Conservation (phyloP, 2,797 vertebrate species). For the Discoglossus pictus region DNA sequence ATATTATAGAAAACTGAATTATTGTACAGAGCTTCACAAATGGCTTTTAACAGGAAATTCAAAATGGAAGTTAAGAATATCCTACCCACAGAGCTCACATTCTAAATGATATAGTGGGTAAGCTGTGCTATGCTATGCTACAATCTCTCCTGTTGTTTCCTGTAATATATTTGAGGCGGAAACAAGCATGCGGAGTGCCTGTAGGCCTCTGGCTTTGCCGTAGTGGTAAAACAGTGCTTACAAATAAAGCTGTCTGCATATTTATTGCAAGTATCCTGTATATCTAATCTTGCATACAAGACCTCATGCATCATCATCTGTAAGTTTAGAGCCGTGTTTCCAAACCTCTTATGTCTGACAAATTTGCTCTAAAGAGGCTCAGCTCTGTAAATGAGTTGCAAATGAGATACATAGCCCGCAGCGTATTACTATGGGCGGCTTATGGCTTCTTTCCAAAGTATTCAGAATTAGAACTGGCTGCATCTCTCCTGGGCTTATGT, state of each 20-base stretch:
- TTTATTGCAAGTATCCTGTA: neutral
- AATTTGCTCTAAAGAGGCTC: slow-evolving; percentile 25
- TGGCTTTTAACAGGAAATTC: too few relatives aligned
- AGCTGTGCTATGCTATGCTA: too few relatives aligned
- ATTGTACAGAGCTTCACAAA: too few relatives aligned
- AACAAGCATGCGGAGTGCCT: neutral
- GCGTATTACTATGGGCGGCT: slow-evolving; percentile 25
- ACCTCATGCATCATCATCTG: neutral
- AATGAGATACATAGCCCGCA: slow-evolving; percentile 37
- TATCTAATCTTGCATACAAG: neutral
- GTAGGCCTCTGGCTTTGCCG: neutral
- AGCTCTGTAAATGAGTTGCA: slow-evolving; percentile 39
- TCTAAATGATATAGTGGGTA: too few relatives aligned
- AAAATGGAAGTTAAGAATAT: too few relatives aligned
- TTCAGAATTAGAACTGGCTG: slow-evolving; percentile 39
- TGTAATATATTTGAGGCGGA: neutral
- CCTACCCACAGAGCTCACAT: too few relatives aligned
- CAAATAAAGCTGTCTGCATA: neutral
- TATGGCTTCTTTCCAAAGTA: slow-evolving; percentile 39
- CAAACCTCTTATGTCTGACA: slow-evolving; percentile 7
- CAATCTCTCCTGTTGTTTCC: too few relatives aligned
- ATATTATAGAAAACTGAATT: too few relatives aligned
- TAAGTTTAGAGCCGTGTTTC: neutral
- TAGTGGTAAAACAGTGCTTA: neutral
- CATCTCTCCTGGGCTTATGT: slow-evolving; percentile 26